Percentiles rank a stretch among this genome's conserved stretches.
phyloP scores from a whole-genome alignment of 2,888 invertebrate species.

The Chorisops tibialis region DNA sequence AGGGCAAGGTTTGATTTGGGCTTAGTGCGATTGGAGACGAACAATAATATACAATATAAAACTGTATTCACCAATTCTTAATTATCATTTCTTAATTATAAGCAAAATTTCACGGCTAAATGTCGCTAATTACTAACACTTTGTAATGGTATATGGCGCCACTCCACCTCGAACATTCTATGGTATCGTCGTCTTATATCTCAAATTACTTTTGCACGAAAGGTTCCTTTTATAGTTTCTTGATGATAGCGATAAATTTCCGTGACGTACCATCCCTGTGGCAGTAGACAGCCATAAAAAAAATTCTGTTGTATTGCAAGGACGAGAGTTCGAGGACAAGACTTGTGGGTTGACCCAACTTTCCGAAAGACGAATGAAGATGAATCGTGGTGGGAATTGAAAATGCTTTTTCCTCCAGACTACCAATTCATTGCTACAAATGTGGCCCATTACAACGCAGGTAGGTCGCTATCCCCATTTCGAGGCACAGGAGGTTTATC shows the following conservation, averaged over 20 bases:
- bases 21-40: no score
- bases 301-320: conserved; percentile 10
- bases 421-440: not conserved
- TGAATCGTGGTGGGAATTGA: conserved; percentile 16
- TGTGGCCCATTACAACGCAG: not conserved
- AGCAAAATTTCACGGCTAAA: no score
- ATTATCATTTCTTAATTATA: no score
- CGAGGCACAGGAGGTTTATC: not conserved
- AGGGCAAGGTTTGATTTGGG: no score
- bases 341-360: not conserved
- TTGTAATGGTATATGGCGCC: no score
- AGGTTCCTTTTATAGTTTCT: conserved; percentile 17
- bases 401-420: not conserved
- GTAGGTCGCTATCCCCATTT: not conserved
- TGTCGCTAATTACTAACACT: no score
- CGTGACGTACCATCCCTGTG: conserved; percentile 1
- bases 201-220: conserved; percentile 6
- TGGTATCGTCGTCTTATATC: no score
- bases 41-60: no score
- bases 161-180: no score
- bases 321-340: not conserved
- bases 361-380: conserved; percentile 16
- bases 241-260: conserved; percentile 20
- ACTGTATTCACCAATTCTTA: no score
- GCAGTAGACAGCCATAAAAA: conserved; percentile 9